phyloP scores from a whole-genome alignment of 1,140 invertebrate genomes.

The Psix sp. region DNA sequence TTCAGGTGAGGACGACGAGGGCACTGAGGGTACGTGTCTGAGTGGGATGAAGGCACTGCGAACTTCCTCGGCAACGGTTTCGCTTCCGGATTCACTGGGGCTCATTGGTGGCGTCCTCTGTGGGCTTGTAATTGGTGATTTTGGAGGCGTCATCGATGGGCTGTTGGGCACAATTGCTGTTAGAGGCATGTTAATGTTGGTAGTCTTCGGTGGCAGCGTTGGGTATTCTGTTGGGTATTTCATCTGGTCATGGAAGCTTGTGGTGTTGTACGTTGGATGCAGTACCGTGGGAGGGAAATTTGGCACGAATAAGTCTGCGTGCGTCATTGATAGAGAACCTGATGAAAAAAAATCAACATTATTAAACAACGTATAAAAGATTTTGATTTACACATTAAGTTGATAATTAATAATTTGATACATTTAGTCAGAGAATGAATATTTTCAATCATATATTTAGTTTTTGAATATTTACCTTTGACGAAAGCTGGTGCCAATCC shows the following conservation, averaged over 20 bases:
- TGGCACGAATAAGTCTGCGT: conserved; percentile 67
- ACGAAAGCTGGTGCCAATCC: conserved; percentile 77
- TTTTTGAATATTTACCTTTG: conserved; percentile 77
- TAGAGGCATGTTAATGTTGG: conserved; percentile 35
- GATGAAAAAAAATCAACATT: conserved; percentile 46
- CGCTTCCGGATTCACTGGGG: conserved; percentile 74
- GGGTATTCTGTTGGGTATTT: conserved; percentile 67
- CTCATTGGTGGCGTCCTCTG: conserved; percentile 66
- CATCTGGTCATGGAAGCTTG: conserved; percentile 62
- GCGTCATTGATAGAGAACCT: conserved; percentile 71
- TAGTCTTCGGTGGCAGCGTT: conserved; percentile 57
- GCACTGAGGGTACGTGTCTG: conserved; percentile 70
- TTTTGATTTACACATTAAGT: no score
- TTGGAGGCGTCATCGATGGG: conserved; percentile 57
- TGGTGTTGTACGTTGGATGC: conserved; percentile 60
- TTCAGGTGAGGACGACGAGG: conserved; percentile 79
- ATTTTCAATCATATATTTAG: no score
- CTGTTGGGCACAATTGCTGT: conserved; percentile 29
- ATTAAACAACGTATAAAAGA: conserved; percentile 50
- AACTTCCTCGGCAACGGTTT: conserved; percentile 80
- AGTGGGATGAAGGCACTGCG: conserved; percentile 84
- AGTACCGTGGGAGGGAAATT: conserved; percentile 66
- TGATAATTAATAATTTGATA: no score
- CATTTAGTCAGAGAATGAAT: no score
- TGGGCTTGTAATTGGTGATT: conserved; percentile 22